phyloP scores from a whole-genome alignment of 2,113 vertebrate species.

The Glaucomys volans region DNA sequence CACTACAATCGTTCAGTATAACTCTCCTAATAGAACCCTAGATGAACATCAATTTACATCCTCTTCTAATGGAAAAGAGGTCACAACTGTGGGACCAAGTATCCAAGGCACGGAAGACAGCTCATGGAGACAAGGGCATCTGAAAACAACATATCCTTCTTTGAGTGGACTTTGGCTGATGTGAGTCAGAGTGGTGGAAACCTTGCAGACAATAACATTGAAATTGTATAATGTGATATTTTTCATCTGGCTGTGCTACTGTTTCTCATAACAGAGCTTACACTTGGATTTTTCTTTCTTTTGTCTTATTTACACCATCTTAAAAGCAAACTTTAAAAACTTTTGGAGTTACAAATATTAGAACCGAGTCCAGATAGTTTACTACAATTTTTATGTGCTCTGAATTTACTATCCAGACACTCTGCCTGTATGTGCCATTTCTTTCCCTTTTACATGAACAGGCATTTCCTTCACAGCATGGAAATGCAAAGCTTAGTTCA shows the following conservation, averaged over 20 bases:
- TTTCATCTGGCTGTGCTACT: constrained; percentile 26
- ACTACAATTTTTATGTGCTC: background rate
- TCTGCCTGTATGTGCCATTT: background rate
- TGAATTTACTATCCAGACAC: background rate
- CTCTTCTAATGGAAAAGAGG: background rate
- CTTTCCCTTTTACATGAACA: background rate
- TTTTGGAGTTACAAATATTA: constrained; percentile 35
- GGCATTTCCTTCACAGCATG: background rate
- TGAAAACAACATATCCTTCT: background rate
- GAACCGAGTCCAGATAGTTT: constrained; percentile 37
- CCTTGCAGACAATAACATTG: constrained; percentile 34
- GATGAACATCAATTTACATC: background rate
- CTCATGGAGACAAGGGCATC: constrained; percentile 50
- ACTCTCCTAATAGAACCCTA: background rate
- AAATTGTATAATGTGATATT: constrained; percentile 52
- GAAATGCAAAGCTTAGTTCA: background rate
- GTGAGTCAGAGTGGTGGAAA: background rate
- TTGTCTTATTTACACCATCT: constrained; percentile 5
- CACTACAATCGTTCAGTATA: background rate
- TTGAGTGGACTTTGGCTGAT: background rate
- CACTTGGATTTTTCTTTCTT: constrained; percentile 53
- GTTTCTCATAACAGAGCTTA: background rate
- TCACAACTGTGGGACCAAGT: background rate
- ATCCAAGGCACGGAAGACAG: background rate
- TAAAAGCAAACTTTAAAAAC: constrained; percentile 24